Conservation (phyloP, 2,888 invertebrate species). For the Trichogramma dendrolimi region DNA sequence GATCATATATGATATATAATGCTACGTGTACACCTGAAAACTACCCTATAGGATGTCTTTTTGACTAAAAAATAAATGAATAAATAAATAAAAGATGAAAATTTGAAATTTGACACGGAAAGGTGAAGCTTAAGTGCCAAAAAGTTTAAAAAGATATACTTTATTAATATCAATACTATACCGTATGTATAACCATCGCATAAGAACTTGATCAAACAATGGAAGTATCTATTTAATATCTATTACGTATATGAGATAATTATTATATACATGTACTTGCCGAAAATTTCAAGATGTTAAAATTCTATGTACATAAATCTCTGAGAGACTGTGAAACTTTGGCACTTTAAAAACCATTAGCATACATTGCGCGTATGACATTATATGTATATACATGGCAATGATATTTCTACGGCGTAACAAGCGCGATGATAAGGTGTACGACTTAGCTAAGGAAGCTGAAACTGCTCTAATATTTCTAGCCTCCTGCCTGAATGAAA, state of each 20-base stretch:
- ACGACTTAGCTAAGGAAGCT: constrained; percentile 3
- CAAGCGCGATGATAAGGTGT: background rate
- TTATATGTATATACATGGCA: constrained; percentile 16
- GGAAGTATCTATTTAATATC: constrained; percentile 29
- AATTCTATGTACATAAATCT: constrained; percentile 25
- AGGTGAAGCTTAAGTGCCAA: constrained; percentile 30
- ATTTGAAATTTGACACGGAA: constrained; percentile 5
- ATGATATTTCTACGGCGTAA: constrained; percentile 27
- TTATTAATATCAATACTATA: constrained; percentile 18
- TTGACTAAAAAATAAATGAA: constrained; percentile 12
- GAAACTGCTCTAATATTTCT: constrained; percentile 16
- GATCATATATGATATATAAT: background rate
- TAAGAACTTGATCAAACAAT: constrained; percentile 26
- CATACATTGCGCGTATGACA: background rate
- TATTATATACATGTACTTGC: constrained; percentile 20
- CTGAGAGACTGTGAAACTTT: constrained; percentile 29
- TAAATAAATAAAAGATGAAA: constrained; percentile 1
- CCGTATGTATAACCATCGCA: background rate
- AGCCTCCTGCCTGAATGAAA: background rate
- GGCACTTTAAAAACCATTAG: constrained; percentile 26
- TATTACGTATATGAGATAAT: constrained; percentile 22
- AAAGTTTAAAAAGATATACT: constrained; percentile 7
- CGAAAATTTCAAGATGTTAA: constrained; percentile 23
- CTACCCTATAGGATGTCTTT: constrained; percentile 11
- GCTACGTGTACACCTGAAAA: too few relatives aligned